Conservation (phyloP, 2,113 vertebrate species). For the Gadus macrocephalus region DNA sequence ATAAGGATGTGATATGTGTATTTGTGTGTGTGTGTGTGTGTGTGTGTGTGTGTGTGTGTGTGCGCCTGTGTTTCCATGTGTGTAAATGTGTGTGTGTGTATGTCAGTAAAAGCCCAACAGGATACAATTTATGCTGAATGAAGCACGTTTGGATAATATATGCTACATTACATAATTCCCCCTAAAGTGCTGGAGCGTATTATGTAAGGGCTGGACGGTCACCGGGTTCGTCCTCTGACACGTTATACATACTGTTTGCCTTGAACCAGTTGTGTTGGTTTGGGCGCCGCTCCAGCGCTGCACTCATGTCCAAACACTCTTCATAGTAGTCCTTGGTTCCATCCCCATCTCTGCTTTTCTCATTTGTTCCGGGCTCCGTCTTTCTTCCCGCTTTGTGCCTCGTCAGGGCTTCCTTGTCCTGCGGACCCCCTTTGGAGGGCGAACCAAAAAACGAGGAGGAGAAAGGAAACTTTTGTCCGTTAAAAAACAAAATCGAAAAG, state of each 20-base stretch:
- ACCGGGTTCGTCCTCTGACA: conserved; percentile 41
- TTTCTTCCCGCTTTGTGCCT: conserved; percentile 53
- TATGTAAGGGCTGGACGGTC: conserved; percentile 51
- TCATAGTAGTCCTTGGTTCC: conserved; percentile 68
- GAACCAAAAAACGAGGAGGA: conserved; percentile 11
- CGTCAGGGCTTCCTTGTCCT: conserved; percentile 56
- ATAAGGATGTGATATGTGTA: not conserved
- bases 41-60: not conserved
- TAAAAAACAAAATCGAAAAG: not conserved
- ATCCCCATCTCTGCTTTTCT: conserved; percentile 61
- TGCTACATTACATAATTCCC: conserved; percentile 25
- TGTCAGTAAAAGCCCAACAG: not conserved
- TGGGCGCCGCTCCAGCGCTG: conserved; percentile 56
- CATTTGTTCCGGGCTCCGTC: conserved; percentile 49
- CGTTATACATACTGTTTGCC: conserved; percentile 71
- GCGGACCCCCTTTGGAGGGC: conserved; percentile 60
- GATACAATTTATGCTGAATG: no score
- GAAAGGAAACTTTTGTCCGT: conserved; percentile 29
- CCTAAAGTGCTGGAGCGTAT: conserved; percentile 36
- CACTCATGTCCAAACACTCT: conserved; percentile 72
- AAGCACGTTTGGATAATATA: no score
- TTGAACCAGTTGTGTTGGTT: conserved; percentile 71
- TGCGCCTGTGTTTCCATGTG: not conserved
- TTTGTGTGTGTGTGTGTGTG: not conserved
- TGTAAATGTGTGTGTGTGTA: not conserved